These are phyloP conservation scores for Hydrotaea diabolus DNA, from an alignment of 2,888 invertebrate genomes.

Conservation along the genomic window DNA sequence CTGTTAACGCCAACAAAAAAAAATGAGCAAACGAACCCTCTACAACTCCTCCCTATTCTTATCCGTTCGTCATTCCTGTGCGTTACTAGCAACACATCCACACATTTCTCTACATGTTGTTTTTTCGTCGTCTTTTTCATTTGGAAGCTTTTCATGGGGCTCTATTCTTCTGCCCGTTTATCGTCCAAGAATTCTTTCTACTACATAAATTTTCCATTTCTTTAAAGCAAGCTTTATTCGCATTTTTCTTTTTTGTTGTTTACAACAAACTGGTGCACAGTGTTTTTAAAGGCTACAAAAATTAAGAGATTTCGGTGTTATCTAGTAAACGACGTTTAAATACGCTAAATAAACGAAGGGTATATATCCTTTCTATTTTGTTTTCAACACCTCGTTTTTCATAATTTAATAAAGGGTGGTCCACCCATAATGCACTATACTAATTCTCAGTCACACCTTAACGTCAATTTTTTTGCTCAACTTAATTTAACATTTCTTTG, in stretches of 20 bases:
- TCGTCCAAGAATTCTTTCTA: slow-evolving; percentile 17
- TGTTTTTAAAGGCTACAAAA: slow-evolving; percentile 43
- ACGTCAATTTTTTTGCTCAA: too few species aligned
- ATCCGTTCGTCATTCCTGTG: neutral
- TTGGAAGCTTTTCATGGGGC: neutral
- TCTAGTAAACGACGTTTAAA: too few species aligned
- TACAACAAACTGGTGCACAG: slow-evolving; percentile 34
- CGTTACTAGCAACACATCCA: neutral
- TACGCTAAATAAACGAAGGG: too few species aligned
- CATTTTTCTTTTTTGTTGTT: neutral
- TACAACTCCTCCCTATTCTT: slow-evolving; percentile 34
- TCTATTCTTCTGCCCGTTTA: neutral
- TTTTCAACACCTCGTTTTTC: too few species aligned
- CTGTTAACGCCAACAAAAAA: neutral
- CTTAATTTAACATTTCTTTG: too few species aligned
- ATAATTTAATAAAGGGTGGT: too few species aligned
- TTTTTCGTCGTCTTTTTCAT: neutral
- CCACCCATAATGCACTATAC: too few species aligned
- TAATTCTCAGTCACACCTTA: too few species aligned
- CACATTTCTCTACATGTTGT: slow-evolving; percentile 17
- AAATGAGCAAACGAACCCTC: neutral
- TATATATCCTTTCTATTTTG: too few species aligned
- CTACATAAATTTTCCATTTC: slow-evolving; percentile 11
- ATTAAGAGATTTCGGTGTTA: too few species aligned
- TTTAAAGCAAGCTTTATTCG: too few species aligned